phyloP scores from a whole-genome alignment of 1,140 invertebrate genomes.

The Lordiphosa clarofinis region DNA sequence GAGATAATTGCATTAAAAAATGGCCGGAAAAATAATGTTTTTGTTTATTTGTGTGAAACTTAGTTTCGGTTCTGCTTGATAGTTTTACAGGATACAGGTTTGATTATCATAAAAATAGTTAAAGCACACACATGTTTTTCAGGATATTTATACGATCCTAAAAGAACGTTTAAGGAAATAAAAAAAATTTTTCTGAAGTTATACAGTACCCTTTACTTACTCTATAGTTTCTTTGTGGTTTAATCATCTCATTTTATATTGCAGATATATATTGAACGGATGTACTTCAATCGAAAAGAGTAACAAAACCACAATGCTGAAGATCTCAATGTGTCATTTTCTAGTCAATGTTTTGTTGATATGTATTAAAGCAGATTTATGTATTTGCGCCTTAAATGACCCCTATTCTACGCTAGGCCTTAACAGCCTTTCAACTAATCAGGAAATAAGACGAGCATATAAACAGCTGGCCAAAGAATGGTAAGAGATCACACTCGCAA shows the following conservation, averaged over 20 bases:
- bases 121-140: too few relatives aligned
- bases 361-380: constrained; percentile 12
- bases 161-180: too few relatives aligned
- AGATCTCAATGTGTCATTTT: not conserved
- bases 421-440: constrained; percentile 84
- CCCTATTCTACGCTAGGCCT: constrained; percentile 93
- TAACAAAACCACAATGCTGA: constrained; percentile 1
- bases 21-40: too few relatives aligned
- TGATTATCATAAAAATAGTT: too few relatives aligned
- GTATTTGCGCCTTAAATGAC: constrained; percentile 12
- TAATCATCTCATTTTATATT: not conserved
- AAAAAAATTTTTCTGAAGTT: too few relatives aligned
- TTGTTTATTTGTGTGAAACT: too few relatives aligned
- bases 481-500: constrained; percentile 80
- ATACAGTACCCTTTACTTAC: too few relatives aligned
- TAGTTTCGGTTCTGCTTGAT: too few relatives aligned
- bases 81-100: too few relatives aligned
- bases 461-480: constrained; percentile 94
- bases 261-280: not conserved
- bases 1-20: too few relatives aligned
- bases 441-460: constrained; percentile 94
- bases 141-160: too few relatives aligned
- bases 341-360: constrained; percentile 9
- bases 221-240: too few relatives aligned
- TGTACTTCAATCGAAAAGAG: not conserved